Conservation (phyloP, 2,888 invertebrate genomes). For the Orthosia incerta region DNA sequence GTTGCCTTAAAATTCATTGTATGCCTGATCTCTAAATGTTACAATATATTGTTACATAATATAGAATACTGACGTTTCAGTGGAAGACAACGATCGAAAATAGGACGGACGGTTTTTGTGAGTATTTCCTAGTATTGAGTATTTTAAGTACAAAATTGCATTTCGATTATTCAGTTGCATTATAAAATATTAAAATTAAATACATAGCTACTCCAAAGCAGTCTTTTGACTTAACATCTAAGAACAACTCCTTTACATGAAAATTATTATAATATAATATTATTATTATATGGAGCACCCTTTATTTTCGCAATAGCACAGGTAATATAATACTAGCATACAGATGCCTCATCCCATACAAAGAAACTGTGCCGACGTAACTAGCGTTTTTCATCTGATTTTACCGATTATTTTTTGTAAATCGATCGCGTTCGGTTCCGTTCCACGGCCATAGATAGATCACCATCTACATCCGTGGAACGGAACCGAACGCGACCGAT, state of each 20-base stretch:
- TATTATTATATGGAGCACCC: neutral
- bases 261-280: neutral
- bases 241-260: slow-evolving; percentile 9
- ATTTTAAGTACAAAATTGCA: slow-evolving; percentile 56
- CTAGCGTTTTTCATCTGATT: too few species aligned
- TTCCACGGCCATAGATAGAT: too few species aligned
- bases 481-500: too few species aligned
- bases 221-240: slow-evolving; percentile 50
- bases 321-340: too few species aligned
- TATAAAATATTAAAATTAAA: slow-evolving; percentile 28
- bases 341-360: too few species aligned
- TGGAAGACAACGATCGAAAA: slow-evolving; percentile 47
- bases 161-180: slow-evolving; percentile 24
- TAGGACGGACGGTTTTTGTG: slow-evolving; percentile 54
- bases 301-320: too few species aligned
- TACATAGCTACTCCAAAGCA: slow-evolving; percentile 45
- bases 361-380: too few species aligned
- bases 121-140: slow-evolving; percentile 58
- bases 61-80: slow-evolving; percentile 37
- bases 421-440: too few species aligned
- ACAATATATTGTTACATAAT: slow-evolving; percentile 22
- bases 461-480: too few species aligned
- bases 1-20: slow-evolving; percentile 5
- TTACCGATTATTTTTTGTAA: too few species aligned
- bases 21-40: slow-evolving; percentile 16